Conservation (phyloP, 2,797 vertebrate genomes). For the Sarcophilus harrisii region DNA sequence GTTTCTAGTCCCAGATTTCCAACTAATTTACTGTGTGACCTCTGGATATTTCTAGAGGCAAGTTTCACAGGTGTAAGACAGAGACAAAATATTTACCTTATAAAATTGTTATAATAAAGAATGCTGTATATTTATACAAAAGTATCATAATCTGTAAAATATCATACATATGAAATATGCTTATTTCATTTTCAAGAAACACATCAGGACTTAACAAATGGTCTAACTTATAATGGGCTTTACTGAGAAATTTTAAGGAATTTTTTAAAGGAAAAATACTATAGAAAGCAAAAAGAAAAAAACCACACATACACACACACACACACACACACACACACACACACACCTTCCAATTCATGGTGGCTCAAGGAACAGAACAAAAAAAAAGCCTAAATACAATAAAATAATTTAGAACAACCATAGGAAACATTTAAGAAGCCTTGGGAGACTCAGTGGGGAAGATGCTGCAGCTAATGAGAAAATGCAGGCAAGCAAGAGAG, state of each 20-base stretch:
- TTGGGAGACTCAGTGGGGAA: constrained; percentile 78
- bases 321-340: constrained; percentile 4
- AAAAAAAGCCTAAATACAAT: constrained; percentile 46
- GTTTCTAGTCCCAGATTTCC: neutral
- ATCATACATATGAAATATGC: neutral
- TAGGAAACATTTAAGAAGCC: constrained; percentile 58
- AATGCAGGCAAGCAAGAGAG: constrained; percentile 72
- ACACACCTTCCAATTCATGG: constrained; percentile 14
- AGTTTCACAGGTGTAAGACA: neutral
- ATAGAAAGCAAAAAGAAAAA: neutral
- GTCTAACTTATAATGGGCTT: neutral
- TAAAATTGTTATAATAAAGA: neutral
- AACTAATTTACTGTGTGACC: neutral
- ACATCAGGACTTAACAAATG: neutral
- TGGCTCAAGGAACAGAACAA: constrained; percentile 57
- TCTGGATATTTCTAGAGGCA: neutral
- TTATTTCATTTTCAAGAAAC: neutral
- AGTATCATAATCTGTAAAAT: neutral
- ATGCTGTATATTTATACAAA: neutral
- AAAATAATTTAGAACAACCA: constrained; percentile 61
- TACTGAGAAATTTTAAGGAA: neutral
- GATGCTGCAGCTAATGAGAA: constrained; percentile 74
- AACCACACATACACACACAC: neutral
- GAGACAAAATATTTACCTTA: neutral
- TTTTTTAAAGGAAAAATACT: neutral